Evolutionary conservation across 2,113 vertebrate genomes (phyloP), one percentile per base, ranked within the genome.

Genomic region (Sphyrna mokarran): DNA sequence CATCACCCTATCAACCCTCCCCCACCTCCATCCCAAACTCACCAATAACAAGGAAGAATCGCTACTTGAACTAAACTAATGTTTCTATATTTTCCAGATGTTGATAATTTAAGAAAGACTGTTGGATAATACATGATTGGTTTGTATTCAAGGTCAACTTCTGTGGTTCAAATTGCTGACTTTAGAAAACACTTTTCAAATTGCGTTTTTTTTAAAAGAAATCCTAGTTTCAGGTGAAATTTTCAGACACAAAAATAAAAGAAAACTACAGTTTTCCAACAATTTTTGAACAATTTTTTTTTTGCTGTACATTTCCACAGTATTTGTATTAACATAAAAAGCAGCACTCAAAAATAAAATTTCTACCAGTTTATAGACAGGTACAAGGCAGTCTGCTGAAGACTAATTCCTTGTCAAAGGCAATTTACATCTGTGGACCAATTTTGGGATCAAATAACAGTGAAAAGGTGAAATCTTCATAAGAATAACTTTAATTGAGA

Each of bases 381-480:
- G 22, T 68, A 93, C n/a, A 37, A 61, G 61, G n/a, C 22, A 95
- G 37, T 72, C 40, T 54, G 72, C 23, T 95, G 68, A 95, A 72
- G 94, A 95, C 68, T 66, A 72, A 95, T 95, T 95, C 72, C 94
- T 33, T 95, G 94, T 95, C 94, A 72, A 95, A 95, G 23, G 20
- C 68, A 95, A 95, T 95, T 95, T 72, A 54, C 94, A 72, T 95
- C 94, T 95, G 13, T 72, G 69, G 40, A 54, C 68, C 69, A 95
- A 95, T 95, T 95, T 95, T 70, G 23, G 29, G 94, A 95, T 95
- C 69, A 95, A 72, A 70, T 95, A 95, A 95, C 94, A 95, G 68
- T 95, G 94, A 72, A 95, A 95, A 95, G 94, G 94, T 95, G 68
- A 95, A 95, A 29, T 95, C 68, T 68, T 95, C 94, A 95, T 37